Evolutionary conservation across 2,888 invertebrate species (phyloP), one percentile per base, ranked within the genome.

Genomic region (Tipula lateralis): DNA sequence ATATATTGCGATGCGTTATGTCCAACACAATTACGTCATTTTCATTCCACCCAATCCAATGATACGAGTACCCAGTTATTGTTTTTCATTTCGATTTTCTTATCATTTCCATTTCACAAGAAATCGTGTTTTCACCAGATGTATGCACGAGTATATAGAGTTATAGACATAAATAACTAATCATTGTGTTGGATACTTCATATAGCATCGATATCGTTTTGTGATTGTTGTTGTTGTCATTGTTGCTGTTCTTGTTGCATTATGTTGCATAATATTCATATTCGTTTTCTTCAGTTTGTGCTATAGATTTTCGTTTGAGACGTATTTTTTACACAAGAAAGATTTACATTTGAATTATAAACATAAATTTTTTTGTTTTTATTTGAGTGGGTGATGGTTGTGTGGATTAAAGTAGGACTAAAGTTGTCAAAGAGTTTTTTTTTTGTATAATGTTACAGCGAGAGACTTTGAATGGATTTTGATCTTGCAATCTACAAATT

Each of bases 341-440:
- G 66, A 66, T 66, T 24, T 9, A 66, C 3, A 66, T 66, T 66
- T 66, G 66, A 66, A 24, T 44, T 44, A 44, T 44, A 24, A 24
- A 66, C 24, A 66, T 9, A 39, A 13, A 13, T 39, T 3, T 12
- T 66, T 66, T 66, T 39, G 12, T 13, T 44, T 44, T 44, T 44
- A 12, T 36, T 12, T 12, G 66, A 66, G 66, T 66, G 66, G 66
- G 66, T 66, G 66, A 66, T 66, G 66, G 66, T 24, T 24, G 66
- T 66, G 66, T 66, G 66, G 66, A 24, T 66, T 66, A 66, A 66
- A 66, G 66, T 66, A 66, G 66, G 66, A 66, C 66, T 66, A 66
- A 24, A 66, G 66, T 66, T 66, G 66, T 66, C 66, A 66, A 66
- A 24, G 66, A 24, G 19, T 66, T 66, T 66, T 66, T 66, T 66